phyloP scores from a whole-genome alignment of 2,797 vertebrate genomes.

The Neostethus bicornis region DNA sequence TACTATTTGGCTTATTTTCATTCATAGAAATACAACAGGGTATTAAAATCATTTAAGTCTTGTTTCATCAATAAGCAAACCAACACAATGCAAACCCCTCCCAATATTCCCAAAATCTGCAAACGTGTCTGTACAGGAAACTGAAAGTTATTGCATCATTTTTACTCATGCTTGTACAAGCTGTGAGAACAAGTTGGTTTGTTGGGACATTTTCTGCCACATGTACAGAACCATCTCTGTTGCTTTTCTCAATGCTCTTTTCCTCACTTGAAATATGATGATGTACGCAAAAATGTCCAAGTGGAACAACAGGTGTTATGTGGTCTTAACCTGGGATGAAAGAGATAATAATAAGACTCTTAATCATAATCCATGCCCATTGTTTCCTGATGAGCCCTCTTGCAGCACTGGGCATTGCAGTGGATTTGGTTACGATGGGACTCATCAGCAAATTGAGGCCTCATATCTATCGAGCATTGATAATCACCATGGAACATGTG shows the following conservation, averaged over 20 bases:
- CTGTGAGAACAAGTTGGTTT: background rate
- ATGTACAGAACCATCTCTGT: conserved; percentile 68
- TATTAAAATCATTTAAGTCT: too few species aligned
- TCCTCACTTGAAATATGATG: conserved; percentile 53
- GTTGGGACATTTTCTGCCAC: conserved; percentile 70
- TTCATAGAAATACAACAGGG: too few species aligned
- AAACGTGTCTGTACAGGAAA: conserved; percentile 5
- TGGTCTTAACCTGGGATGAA: conserved; percentile 62
- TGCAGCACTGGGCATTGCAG: conserved; percentile 22
- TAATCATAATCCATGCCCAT: conserved; percentile 68
- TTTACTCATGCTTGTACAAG: conserved; percentile 4
- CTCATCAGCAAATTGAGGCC: conserved; percentile 30
- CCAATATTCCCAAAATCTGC: background rate
- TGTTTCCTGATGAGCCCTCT: conserved; percentile 44
- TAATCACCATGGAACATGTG: conserved; percentile 5
- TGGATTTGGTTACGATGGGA: conserved; percentile 37
- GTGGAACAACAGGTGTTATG: conserved; percentile 63
- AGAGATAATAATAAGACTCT: conserved; percentile 73
- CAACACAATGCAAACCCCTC: background rate
- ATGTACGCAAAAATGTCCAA: conserved; percentile 49
- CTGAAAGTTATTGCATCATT: conserved; percentile 12
- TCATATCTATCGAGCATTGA: background rate
- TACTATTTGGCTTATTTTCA: too few species aligned
- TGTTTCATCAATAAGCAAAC: background rate
- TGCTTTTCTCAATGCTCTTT: conserved; percentile 4